Evolutionary conservation across 2,113 vertebrate species (phyloP).

Genomic region (Alexandromys fortis): DNA sequence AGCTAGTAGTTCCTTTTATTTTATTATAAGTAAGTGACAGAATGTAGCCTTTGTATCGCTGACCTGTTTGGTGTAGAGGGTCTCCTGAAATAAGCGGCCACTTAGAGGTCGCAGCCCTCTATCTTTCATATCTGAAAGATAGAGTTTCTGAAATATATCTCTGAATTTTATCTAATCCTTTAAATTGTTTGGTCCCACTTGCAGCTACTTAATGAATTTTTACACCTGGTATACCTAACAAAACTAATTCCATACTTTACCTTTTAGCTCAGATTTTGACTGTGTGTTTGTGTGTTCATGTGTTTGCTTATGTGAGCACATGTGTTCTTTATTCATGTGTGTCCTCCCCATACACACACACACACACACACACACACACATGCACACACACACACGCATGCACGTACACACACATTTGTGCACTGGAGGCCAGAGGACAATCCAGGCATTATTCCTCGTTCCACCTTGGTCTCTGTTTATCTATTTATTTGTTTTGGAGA

Average conservation of each 20-base stretch:
- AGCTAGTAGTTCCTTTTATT: neutral
- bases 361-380: neutral
- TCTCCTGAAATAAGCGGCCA: no score
- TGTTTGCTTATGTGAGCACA: neutral
- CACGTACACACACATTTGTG: neutral
- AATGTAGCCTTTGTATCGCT: neutral
- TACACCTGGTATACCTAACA: neutral
- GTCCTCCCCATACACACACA: neutral
- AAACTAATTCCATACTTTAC: neutral
- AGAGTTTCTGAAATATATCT: slow-evolving; percentile 13
- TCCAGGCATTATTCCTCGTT: neutral
- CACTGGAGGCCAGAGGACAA: neutral
- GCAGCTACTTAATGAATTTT: neutral
- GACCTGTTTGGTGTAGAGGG: neutral
- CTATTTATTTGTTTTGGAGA: neutral
- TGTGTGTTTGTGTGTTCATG: neutral
- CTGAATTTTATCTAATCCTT: neutral
- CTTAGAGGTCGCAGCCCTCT: neutral
- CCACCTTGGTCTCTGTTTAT: neutral
- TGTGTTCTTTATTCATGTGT: neutral
- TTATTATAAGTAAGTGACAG: slow-evolving; percentile 33
- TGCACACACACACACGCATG: neutral
- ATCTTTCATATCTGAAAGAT: neutral
- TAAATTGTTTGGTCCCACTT: neutral
- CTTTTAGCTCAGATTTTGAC: neutral